Evolutionary conservation across 53 echinoderm and acorn worm species (phyloP).

Genomic region (Arbacia lixula): DNA sequence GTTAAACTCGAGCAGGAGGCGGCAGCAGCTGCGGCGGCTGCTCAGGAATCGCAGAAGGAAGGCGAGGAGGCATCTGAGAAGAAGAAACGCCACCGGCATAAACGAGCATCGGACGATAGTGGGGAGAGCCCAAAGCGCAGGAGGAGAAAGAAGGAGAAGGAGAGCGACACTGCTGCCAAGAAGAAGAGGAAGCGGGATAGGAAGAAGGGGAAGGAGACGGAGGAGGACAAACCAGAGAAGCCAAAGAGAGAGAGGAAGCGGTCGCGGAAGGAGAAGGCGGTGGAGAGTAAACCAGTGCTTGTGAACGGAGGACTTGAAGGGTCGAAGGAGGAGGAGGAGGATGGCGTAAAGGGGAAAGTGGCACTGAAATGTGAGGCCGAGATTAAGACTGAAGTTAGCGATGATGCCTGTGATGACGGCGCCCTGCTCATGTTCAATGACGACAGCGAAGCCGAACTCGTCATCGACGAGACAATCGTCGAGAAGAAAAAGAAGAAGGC

Average conservation of each 20-base stretch:
- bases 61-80: constrained; percentile 5
- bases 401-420: background rate
- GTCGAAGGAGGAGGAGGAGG: constrained; percentile 9
- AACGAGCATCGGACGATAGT: constrained; percentile 14
- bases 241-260: constrained; percentile 44
- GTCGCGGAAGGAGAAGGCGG: background rate
- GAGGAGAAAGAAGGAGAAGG: constrained; percentile 6
- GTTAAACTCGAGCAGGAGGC: constrained; percentile 45
- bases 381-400: background rate
- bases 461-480: constrained; percentile 64
- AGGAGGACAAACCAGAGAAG: constrained; percentile 37
- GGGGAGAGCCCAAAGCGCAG: constrained; percentile 43
- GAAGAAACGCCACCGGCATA: constrained; percentile 17
- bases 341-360: background rate
- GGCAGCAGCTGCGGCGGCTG: constrained; percentile 24
- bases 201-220: constrained; percentile 19
- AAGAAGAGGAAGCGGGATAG: background rate
- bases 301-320: background rate
- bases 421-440: background rate
- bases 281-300: constrained; percentile 31
- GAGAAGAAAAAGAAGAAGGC: constrained; percentile 30
- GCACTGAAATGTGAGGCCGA: background rate
- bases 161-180: background rate
- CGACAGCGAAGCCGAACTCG: constrained; percentile 76
- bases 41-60: background rate